phyloP scores from a whole-genome alignment of 2,888 invertebrate species.

The Ptychoptera contaminata region DNA sequence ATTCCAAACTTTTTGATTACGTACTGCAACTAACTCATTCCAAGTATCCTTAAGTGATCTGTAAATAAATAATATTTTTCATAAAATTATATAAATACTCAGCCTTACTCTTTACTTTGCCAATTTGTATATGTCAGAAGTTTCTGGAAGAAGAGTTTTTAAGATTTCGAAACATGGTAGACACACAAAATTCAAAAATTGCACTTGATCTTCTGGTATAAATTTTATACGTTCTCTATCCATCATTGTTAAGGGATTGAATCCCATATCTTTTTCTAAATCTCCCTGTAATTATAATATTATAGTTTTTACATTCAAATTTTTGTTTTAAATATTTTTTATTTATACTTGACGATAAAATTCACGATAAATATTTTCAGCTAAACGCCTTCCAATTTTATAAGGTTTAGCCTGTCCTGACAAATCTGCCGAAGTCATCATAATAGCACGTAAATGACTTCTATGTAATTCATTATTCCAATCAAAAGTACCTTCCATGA shows the following conservation, averaged over 20 bases:
- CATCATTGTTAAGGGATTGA: conserved; percentile 45
- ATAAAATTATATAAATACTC: background rate
- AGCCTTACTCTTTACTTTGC: background rate
- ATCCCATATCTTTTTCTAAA: conserved; percentile 39
- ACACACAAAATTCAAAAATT: conserved; percentile 42
- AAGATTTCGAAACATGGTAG: conserved; percentile 40
- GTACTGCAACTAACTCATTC: too few relatives aligned
- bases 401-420: conserved; percentile 45
- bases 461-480: conserved; percentile 35
- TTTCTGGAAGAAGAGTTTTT: conserved; percentile 37
- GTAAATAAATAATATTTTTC: too few relatives aligned
- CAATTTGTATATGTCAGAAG: conserved; percentile 23
- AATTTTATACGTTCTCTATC: conserved; percentile 38
- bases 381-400: conserved; percentile 35
- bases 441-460: conserved; percentile 35
- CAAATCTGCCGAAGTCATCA: conserved; percentile 45
- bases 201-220: conserved; percentile 46
- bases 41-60: too few relatives aligned
- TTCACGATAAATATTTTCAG: conserved; percentile 12
- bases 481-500: conserved; percentile 32
- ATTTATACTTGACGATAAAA: background rate
- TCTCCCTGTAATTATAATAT: conserved; percentile 37
- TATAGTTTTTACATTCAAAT: background rate
- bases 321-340: background rate
- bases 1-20: too few relatives aligned